Base-by-base conservation (phyloP, 2,888 invertebrate species). In the Orchestes rusci region DNA sequence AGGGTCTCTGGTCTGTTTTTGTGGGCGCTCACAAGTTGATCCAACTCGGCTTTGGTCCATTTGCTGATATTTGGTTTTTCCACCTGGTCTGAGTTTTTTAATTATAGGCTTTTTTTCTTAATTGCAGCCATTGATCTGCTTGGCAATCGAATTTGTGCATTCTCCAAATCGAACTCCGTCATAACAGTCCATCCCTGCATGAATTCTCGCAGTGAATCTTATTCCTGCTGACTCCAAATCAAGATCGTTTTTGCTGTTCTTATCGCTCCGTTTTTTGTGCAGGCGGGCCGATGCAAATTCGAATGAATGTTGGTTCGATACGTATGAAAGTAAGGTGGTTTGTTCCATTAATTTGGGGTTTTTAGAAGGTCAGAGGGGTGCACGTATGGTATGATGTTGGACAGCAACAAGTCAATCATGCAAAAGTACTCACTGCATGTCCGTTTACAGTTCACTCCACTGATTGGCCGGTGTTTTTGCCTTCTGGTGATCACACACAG, bases 91-190 rank as follows among this genome's bases (percentile, higher is more conserved):
- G 2, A 2, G 3, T 34, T 34, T 34, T 34, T 34, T 8, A 34
- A 2, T 17, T 34, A 16, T 10, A 34, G 1, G 3, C 17, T 17
- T 34, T 34, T 34, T 17, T 34, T 34, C 17, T 34, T 34, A 2
- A 34, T 34, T 34, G 34, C 34, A 5, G 34, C 34, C 17, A 34
- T 18, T 4, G 34, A 34, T 16, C 34, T 10, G 12, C 34, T 4
- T 13, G 34, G 34, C 17, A 34, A 34, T 16, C 8, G 12, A 8
- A 2, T 17, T 3, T 34, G 34, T 4, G 34, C 34, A 10, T 34
- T 18, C 34, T 34, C 31, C 3, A 31, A 3, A 13, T 31, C 31
- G 2, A n/a, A 2, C 3, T 31, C 15, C 15, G 2, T 3, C 5
- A 34, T 10, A n/a, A 34, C 17, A 16, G 10, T 34, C 4, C 34